Conservation (phyloP, 1,140 invertebrate genomes). For the Lepidurus apus region DNA sequence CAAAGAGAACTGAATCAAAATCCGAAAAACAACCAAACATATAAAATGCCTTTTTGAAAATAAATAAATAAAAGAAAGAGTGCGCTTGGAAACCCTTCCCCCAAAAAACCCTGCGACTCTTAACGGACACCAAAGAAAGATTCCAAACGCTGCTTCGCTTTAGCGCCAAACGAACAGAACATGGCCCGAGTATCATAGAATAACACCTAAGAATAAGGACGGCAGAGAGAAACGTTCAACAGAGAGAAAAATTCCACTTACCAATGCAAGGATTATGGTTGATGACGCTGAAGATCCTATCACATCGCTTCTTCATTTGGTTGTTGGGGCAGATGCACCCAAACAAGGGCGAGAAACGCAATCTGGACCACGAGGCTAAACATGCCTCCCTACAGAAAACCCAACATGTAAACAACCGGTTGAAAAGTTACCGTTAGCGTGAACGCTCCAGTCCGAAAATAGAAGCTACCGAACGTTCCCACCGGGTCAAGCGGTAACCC, state of each 20-base stretch:
- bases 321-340: conserved; percentile 85
- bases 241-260: conserved; percentile 53
- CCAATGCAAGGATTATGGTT: conserved; percentile 87
- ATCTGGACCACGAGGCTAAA: conserved; percentile 73
- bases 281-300: conserved; percentile 74
- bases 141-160: neutral
- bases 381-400: conserved; percentile 62
- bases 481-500: too few species aligned
- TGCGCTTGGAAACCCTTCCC: neutral
- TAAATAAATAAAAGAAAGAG: neutral
- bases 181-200: conserved; percentile 15
- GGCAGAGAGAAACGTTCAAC: neutral
- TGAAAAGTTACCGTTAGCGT: too few species aligned
- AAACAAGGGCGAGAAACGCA: conserved; percentile 76
- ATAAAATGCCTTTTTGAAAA: neutral
- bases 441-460: too few species aligned
- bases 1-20: neutral
- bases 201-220: conserved; percentile 12
- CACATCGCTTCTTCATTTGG: conserved; percentile 76
- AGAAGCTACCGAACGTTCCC: too few species aligned
- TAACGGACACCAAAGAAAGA: neutral
- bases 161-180: conserved; percentile 19
- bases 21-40: neutral
- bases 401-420: too few species aligned
- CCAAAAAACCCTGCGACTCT: too few species aligned